phyloP scores from a whole-genome alignment of 2,888 invertebrate genomes.

The Apotomis capreana region DNA sequence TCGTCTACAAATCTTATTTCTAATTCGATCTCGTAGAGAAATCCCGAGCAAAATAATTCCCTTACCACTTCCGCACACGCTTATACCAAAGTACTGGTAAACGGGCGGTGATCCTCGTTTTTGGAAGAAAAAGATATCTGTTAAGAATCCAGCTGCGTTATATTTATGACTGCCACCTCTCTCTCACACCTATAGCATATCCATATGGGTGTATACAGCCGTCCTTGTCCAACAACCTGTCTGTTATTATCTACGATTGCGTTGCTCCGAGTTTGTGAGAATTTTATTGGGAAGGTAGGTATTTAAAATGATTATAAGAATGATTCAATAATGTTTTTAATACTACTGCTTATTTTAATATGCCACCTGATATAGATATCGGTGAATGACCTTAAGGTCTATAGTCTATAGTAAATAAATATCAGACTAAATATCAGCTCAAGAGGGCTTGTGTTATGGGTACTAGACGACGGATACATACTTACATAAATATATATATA shows the following conservation, averaged over 20 bases:
- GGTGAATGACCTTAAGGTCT: slow-evolving; percentile 1
- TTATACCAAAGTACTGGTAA: slow-evolving; percentile 31
- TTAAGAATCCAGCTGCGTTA: slow-evolving; percentile 41
- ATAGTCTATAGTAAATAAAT: too few species aligned
- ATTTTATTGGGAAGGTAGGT: slow-evolving; percentile 35
- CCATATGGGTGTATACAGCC: slow-evolving; percentile 9
- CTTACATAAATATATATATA: too few species aligned
- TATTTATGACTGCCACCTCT: slow-evolving; percentile 32
- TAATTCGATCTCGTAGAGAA: too few species aligned
- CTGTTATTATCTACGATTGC: slow-evolving; percentile 38
- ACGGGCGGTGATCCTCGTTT: slow-evolving; percentile 39
- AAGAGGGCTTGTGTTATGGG: too few species aligned
- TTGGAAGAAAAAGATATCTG: slow-evolving; percentile 42
- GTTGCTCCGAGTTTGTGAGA: slow-evolving; percentile 36
- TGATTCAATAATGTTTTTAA: slow-evolving; percentile 37
- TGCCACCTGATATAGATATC: neutral
- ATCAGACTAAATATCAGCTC: too few species aligned
- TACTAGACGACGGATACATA: too few species aligned
- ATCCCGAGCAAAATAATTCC: neutral
- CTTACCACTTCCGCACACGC: slow-evolving; percentile 10
- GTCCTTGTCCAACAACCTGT: slow-evolving; percentile 23
- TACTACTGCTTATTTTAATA: slow-evolving; percentile 10
- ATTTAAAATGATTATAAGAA: slow-evolving; percentile 34
- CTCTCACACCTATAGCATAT: slow-evolving; percentile 4
- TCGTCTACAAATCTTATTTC: too few species aligned